Conservation (phyloP, 53 echinoderm and acorn worm species). For the Hippasteria phrygiana region DNA sequence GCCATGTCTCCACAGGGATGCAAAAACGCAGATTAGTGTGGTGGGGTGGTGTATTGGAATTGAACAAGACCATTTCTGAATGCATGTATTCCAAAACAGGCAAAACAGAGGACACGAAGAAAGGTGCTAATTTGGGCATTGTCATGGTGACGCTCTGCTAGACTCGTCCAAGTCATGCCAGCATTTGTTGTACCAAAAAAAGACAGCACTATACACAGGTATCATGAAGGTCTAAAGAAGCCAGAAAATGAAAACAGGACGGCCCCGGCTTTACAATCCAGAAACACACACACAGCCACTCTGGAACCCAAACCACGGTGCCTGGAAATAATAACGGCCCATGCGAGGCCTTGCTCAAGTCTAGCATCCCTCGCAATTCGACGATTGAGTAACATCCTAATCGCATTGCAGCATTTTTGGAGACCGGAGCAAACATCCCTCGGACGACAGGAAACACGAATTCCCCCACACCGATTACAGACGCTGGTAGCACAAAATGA, state of each 20-base stretch:
- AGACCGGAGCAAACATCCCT: slow-evolving; percentile 3
- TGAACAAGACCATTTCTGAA: too few species aligned
- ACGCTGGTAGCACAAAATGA: not conserved
- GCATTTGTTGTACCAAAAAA: too few species aligned
- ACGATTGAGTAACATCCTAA: slow-evolving; percentile 3
- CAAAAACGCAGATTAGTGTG: too few species aligned
- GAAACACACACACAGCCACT: too few species aligned
- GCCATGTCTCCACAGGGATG: too few species aligned
- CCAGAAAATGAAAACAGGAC: too few species aligned
- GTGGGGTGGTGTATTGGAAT: too few species aligned
- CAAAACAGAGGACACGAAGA: not conserved
- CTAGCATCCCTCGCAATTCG: not conserved
- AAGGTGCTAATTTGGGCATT: not conserved
- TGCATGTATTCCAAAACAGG: too few species aligned
- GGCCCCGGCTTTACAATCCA: too few species aligned
- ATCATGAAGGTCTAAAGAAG: not conserved
- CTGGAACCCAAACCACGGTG: too few species aligned
- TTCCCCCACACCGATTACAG: not conserved
- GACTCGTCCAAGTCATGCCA: not conserved
- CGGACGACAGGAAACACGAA: not conserved
- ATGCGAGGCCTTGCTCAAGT: not conserved
- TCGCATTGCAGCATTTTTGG: not conserved
- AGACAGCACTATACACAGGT: too few species aligned
- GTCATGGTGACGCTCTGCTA: not conserved
- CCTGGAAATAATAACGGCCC: too few species aligned